phyloP scores from a whole-genome alignment of 2,797 vertebrate species.

The Pangasius djambal region DNA sequence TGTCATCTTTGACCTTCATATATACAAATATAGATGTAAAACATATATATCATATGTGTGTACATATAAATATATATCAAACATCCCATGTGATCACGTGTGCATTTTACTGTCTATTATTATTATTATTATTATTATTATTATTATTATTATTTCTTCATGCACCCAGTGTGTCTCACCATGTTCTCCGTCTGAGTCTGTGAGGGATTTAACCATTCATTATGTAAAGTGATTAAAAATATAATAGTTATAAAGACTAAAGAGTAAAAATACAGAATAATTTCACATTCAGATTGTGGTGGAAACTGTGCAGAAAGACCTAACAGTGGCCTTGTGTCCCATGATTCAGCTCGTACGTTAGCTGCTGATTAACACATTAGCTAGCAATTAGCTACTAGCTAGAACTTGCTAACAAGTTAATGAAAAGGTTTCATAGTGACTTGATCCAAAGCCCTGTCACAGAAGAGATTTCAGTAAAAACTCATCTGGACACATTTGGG shows the following conservation, averaged over 20 bases:
- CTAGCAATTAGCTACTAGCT: neutral
- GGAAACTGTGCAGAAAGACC: neutral
- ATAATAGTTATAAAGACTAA: neutral
- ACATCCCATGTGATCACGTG: slow-evolving; percentile 5
- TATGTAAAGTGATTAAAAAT: neutral
- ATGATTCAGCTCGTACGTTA: neutral
- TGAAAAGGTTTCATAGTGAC: neutral
- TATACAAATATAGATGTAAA: neutral
- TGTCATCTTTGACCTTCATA: slow-evolving; percentile 13
- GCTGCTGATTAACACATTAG: neutral
- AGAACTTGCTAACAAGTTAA: neutral
- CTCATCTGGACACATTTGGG: neutral
- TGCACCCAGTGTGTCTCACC: slow-evolving; percentile 27
- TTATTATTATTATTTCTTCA: neutral
- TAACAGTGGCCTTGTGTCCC: neutral
- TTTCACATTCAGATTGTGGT: neutral
- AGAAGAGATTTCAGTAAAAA: neutral
- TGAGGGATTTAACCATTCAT: slow-evolving; percentile 28
- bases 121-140: slow-evolving; percentile 9
- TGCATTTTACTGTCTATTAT: neutral
- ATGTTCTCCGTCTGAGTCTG: slow-evolving; percentile 22
- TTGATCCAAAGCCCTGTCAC: no score
- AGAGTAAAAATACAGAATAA: neutral
- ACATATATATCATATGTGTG: slow-evolving; percentile 16
- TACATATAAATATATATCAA: slow-evolving; percentile 15